Evolutionary conservation across 2,113 vertebrate genomes (phyloP), one percentile per base, ranked within the genome.

Genomic region (Natator depressus): DNA sequence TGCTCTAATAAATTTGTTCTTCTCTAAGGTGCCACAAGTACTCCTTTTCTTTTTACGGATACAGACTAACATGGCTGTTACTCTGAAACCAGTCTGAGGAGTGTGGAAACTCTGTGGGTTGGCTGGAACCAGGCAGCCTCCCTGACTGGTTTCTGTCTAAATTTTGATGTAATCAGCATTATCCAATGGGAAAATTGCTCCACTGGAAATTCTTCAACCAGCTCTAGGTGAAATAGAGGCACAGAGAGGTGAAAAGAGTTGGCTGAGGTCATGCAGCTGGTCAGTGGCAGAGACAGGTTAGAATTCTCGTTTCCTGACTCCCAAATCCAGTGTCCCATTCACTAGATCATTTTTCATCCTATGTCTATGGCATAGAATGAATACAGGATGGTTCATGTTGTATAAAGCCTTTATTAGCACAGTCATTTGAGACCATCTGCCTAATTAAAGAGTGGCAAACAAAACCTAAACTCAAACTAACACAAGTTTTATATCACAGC

Each of bases 361-460:
- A 1, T 17, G 20, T 14, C 59, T 47, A n/a, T 20, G 84, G 49
- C 49, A 38, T 5, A 78, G 3, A 72, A 55, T 6, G 87, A 84
- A 4, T 0, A 0, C 2, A 59, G 49, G 11, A 54, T 29, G 4
- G 51, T 42, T 75, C 27, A 10, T 84, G 87, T 35, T 25, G 31
- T 4, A 27, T 85, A 92, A 93, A 92, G 91, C 29, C 90, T 94
- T 84, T 91, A 86, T 93, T 92, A 96, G 62, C 55, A 54, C 83
- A 27, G 24, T 20, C 2, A 24, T 72, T 82, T 86, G 75, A 51
- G n/a, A 13, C 54, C 47, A 29, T 29, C 59, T 84, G 75, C 75
- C 83, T 96, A 91, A 94, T 88, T 90, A 94, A 96, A 78, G 81
- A 87, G 35, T 22, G 80, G 80, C 87, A 85, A 94, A 95, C 55